phyloP scores from a whole-genome alignment of 2,113 vertebrate species.

The Azemiops feae region DNA sequence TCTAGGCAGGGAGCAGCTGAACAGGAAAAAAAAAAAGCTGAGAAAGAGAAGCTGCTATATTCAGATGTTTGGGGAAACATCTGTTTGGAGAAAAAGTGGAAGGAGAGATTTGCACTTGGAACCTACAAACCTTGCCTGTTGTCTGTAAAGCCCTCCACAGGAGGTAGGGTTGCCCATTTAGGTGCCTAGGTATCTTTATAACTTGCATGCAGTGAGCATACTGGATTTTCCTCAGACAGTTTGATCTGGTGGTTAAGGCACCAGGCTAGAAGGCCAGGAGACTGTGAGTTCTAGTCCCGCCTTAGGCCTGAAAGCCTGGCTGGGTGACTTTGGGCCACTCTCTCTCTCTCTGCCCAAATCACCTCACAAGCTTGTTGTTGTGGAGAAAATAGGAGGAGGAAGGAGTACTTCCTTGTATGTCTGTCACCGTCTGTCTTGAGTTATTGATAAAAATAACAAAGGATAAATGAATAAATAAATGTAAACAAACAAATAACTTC shows the following conservation, averaged over 20 bases:
- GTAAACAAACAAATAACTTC: background rate
- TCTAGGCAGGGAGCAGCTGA: background rate
- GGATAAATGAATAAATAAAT: too few species aligned
- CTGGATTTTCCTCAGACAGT: background rate
- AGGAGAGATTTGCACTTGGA: background rate
- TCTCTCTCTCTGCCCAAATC: background rate
- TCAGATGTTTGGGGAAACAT: background rate
- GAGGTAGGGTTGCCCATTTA: background rate
- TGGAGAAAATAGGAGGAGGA: too few species aligned
- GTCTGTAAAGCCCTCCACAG: background rate
- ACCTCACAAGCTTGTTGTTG: too few species aligned
- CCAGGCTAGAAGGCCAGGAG: background rate
- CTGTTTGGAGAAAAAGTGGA: background rate
- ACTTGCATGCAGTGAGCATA: too few species aligned
- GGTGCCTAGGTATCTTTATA: background rate
- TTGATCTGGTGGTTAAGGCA: background rate
- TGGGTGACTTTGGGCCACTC: too few species aligned
- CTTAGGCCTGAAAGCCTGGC: background rate
- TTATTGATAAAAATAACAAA: too few species aligned
- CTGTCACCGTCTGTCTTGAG: too few species aligned
- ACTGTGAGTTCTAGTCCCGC: background rate
- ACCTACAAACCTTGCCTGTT: background rate
- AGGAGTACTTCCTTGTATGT: too few species aligned
- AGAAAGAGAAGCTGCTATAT: background rate
- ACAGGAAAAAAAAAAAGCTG: too few species aligned